A percentile compares a stretch with the other conserved stretches of the same genome.
Evolutionary conservation across 1,140 invertebrate genomes (phyloP).

Genomic region (Pissodes strobi): DNA sequence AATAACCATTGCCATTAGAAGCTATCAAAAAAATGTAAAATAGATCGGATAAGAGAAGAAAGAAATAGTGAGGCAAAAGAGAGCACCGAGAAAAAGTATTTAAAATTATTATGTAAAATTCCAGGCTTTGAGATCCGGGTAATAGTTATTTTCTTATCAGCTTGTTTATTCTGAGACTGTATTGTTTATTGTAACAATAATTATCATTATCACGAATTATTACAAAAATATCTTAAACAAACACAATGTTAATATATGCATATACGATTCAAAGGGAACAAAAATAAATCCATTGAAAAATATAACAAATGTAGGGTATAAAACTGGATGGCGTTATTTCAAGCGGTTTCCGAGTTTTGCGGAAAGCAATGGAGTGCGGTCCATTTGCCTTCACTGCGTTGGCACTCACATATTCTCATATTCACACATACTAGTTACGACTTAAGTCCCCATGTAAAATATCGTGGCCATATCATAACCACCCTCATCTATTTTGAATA

Average conservation of each 20-base stretch:
- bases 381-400: conserved; percentile 39
- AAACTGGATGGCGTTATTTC: conserved; percentile 44
- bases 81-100: too few species aligned
- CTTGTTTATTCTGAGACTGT: too few species aligned
- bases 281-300: conserved; percentile 46
- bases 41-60: too few species aligned
- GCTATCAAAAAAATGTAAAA: too few species aligned
- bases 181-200: too few species aligned
- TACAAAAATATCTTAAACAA: neutral
- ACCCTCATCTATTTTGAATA: conserved; percentile 24
- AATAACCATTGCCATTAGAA: too few species aligned
- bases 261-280: conserved; percentile 28
- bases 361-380: conserved; percentile 46
- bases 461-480: conserved; percentile 15
- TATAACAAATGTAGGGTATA: conserved; percentile 44
- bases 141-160: too few species aligned
- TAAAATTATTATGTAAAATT: too few species aligned
- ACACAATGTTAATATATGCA: conserved; percentile 32
- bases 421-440: conserved; percentile 40
- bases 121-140: too few species aligned
- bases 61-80: too few species aligned
- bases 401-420: conserved; percentile 46
- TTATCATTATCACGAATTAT: too few species aligned
- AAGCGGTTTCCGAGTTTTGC: conserved; percentile 42
- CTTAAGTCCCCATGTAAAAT: conserved; percentile 30